Evolutionary conservation across 2,113 vertebrate genomes (phyloP), one percentile per base, ranked within the genome.

Genomic region (Origma solitaria): DNA sequence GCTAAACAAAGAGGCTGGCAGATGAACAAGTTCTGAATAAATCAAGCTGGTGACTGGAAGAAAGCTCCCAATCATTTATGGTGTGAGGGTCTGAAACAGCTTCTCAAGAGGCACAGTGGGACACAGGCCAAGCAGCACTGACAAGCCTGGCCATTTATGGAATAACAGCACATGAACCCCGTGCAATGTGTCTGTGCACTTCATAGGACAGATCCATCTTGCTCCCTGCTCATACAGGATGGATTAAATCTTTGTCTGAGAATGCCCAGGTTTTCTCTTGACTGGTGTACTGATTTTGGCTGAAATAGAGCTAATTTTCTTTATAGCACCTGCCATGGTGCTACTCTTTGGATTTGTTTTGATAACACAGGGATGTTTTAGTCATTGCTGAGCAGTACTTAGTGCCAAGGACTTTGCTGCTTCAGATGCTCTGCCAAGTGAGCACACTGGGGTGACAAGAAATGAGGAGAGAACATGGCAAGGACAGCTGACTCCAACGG

Each of bases 391-490:
- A 57, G 27, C 22, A 64, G 49, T 15, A 3, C 9, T 79, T 44
- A 79, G 6, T 2, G 2, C n/a, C 9, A 58, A 60, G 19, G 8
- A 15, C 13, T 83, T 45, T 76, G 64, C 42, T 72, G 13, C 49
- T 68, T 71, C 23, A 54, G 0, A 1, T 27, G 6, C 14, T 20
- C 35, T 13, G 12, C 15, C 44, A 60, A 60, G 13, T 0, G 0
- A 86, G 45, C 6, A 66, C 27, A 16, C 15, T 42, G 5, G 3
- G 4, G 2, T 45, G 33, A 42, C 15, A 62, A 61, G n/a, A n/a
- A 85, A 25, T 5, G 38, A 50, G 23, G 24, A 69, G 9, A 30
- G 20, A 14, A 24, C 21, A 70, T 6, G 56, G 8, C 37, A 25
- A 25, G 51, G 30, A 65, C 13, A 65, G 37, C 15, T 89, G 68